Percentiles rank a stretch among this genome's conserved stretches.
Conservation (phyloP, 2,113 vertebrate genomes). For the Notarius lentiginosus region DNA sequence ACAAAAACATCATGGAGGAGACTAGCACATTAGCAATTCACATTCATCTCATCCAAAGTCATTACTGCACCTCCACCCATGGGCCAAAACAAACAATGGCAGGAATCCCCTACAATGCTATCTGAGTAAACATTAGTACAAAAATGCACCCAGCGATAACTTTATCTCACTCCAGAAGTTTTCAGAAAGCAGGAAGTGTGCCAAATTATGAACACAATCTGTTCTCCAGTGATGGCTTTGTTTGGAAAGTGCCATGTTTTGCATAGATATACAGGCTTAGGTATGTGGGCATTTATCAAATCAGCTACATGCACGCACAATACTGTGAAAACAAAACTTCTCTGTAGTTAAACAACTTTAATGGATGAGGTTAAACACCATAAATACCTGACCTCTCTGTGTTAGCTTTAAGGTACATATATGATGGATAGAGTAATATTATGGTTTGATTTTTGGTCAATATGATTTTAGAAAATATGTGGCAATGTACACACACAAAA, state of each 20-base stretch:
- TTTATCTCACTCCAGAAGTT: slow-evolving; percentile 46
- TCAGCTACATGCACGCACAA: neutral
- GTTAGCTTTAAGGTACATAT: neutral
- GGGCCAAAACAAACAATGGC: slow-evolving; percentile 57
- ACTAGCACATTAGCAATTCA: slow-evolving; percentile 45
- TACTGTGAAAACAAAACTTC: neutral
- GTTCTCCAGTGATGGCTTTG: neutral
- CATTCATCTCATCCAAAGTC: slow-evolving; percentile 44
- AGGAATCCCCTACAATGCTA: slow-evolving; percentile 59
- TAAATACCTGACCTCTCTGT: neutral
- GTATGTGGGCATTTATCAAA: slow-evolving; percentile 16
- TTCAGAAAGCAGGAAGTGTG: slow-evolving; percentile 41
- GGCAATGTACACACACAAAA: neutral
- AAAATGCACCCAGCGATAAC: slow-evolving; percentile 47
- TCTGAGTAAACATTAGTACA: slow-evolving; percentile 32
- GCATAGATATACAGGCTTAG: slow-evolving; percentile 2
- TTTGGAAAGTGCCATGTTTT: slow-evolving; percentile 34
- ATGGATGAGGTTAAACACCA: neutral
- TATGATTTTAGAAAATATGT: neutral
- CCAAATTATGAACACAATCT: slow-evolving; percentile 53
- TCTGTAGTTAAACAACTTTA: neutral
- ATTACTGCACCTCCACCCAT: slow-evolving; percentile 35
- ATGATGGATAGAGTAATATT: neutral
- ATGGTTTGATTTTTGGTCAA: neutral
- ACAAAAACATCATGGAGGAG: slow-evolving; percentile 34